Conservation (phyloP, 2,113 vertebrate species). For the Canis aureus region DNA sequence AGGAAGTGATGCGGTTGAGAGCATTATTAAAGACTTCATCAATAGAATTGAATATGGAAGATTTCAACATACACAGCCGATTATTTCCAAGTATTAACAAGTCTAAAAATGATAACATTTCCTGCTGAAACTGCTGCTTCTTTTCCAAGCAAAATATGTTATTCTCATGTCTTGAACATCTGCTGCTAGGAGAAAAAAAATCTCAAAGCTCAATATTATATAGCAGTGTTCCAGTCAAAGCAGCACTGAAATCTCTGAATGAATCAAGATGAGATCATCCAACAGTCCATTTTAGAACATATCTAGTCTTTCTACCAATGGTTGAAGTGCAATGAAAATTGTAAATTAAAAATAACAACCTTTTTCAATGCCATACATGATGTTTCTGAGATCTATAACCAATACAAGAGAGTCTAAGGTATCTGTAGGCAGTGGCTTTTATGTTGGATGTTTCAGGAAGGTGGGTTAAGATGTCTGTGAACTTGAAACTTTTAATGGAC, state of each 20-base stretch:
- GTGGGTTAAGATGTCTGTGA: slow-evolving; percentile 55
- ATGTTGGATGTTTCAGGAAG: slow-evolving; percentile 28
- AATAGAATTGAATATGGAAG: not conserved
- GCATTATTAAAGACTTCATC: not conserved
- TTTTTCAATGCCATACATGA: not conserved
- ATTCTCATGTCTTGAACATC: slow-evolving; percentile 70
- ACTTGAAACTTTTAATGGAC: slow-evolving; percentile 65
- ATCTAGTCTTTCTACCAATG: not conserved
- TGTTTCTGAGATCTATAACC: not conserved
- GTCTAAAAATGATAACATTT: slow-evolving; percentile 60
- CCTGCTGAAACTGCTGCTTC: slow-evolving; percentile 50
- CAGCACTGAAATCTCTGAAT: slow-evolving; percentile 28
- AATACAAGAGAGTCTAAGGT: not conserved
- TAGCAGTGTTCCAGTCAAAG: slow-evolving; percentile 16
- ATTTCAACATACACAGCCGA: not conserved
- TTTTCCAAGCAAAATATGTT: slow-evolving; percentile 71
- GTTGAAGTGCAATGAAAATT: slow-evolving; percentile 6
- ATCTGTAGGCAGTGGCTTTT: slow-evolving; percentile 23
- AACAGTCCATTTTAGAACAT: slow-evolving; percentile 29
- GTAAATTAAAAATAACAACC: not conserved
- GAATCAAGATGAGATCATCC: slow-evolving; percentile 64
- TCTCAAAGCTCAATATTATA: slow-evolving; percentile 43
- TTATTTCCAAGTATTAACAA: slow-evolving; percentile 30
- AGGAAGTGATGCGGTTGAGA: not conserved
- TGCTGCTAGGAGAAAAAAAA: slow-evolving; percentile 10